Evolutionary conservation across 2,888 invertebrate genomes (phyloP), one percentile per base, ranked within the genome.

Genomic region (Pyrgus malvae): DNA sequence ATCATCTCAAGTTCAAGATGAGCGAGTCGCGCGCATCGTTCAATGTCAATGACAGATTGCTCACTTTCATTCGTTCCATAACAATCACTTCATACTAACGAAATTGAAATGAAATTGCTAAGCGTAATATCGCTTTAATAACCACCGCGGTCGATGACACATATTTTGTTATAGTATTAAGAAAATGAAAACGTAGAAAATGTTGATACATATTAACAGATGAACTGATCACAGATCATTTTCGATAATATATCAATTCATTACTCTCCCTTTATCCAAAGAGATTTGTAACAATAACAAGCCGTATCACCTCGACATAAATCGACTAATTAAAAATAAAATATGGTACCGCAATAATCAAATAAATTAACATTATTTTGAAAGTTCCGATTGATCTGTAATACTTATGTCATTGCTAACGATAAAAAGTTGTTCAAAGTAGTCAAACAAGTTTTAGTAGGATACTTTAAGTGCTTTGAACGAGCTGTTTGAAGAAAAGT

Each of bases 1-100:
- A 70, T 62, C 62, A 45, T 69, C 77, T 70, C 83, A 88, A 88
- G 88, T 86, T 87, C 88, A 87, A 87, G 87, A 87, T 72, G 80
- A 83, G 70, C 66, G 66, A 56, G 44, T 59, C 66, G 71, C 68
- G 69, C 72, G 67, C 54, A 46, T 71, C 66, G 70, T 64, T 77
- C 79, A 83, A 83, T 83, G 81, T 82, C 84, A 85, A 78, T 83
- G 80, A 78, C 83, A 62, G 65, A 72, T 72, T 59, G 61, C 68
- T 78, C 70, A 74, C 83, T 83, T 83, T 86, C 80, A 56, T 73
- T 71, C 51, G 62, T 66, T 71, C 74, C 73, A 65, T 49, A 29
- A 25, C 23, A n/a, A 31, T n/a, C 25, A 44, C 44, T 51, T 44
- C 33, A 27, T 44, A 38, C 17, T 38, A 12, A 38, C 14, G 19